phyloP scores from a whole-genome alignment of 2,113 vertebrate species.

The Dinomys branickii region DNA sequence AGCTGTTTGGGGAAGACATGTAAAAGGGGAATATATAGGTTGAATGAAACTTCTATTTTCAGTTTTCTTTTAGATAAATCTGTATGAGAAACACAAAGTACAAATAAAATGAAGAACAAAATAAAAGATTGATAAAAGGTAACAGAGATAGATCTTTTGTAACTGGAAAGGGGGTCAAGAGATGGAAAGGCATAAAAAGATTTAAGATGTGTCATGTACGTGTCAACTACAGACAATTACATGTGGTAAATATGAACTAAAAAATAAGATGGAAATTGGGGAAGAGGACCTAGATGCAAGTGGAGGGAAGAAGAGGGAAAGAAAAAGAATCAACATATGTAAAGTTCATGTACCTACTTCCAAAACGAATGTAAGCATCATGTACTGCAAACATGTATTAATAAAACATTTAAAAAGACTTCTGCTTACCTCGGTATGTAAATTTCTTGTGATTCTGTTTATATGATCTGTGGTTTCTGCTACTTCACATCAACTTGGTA shows the following conservation, averaged over 20 bases:
- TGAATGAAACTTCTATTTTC: background rate
- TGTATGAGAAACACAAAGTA: background rate
- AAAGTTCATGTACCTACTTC: background rate
- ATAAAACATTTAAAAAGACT: background rate
- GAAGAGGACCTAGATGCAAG: background rate
- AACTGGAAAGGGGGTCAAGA: background rate
- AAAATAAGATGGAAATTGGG: background rate
- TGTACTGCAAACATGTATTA: background rate
- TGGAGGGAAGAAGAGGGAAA: background rate
- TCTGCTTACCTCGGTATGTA: background rate
- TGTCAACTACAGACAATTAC: background rate
- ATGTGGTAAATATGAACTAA: background rate
- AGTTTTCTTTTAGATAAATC: background rate
- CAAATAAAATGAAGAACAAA: background rate
- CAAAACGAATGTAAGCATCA: background rate
- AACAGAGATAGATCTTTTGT: background rate
- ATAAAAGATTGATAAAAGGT: background rate
- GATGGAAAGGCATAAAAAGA: background rate
- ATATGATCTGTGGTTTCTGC: background rate
- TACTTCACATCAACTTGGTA: background rate
- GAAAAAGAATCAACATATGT: background rate
- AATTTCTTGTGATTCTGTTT: background rate
- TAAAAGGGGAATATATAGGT: background rate
- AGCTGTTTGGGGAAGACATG: background rate
- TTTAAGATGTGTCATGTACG: background rate